Evolutionary conservation across 1,140 invertebrate genomes (phyloP).

Genomic region (Sycophila sp.): DNA sequence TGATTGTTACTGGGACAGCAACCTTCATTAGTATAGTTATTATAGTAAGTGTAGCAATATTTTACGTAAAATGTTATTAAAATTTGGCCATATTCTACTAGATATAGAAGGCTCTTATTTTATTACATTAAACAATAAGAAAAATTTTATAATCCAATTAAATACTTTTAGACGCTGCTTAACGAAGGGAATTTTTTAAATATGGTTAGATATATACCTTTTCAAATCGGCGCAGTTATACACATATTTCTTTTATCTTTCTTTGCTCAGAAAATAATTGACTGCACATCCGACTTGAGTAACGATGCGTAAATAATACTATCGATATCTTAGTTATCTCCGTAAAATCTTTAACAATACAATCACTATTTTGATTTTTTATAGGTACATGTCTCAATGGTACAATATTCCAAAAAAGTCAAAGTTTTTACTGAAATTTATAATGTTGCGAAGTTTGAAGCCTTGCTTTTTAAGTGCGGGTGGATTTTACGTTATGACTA

Average conservation of each 20-base stretch:
- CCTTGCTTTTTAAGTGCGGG: conserved; percentile 6
- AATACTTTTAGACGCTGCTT: too few relatives aligned
- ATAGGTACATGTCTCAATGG: conserved; percentile 6
- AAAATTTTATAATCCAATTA: too few relatives aligned
- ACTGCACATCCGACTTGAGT: neutral
- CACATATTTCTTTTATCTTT: neutral
- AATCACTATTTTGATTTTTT: neutral
- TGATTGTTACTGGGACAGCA: too few relatives aligned
- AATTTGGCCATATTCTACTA: too few relatives aligned
- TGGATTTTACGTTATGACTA: conserved; percentile 9
- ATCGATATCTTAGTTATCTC: too few relatives aligned
- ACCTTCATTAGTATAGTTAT: too few relatives aligned
- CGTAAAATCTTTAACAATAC: neutral
- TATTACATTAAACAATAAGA: too few relatives aligned
- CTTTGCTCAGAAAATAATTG: neutral
- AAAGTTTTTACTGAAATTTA: neutral
- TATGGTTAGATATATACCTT: neutral
- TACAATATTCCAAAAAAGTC: conserved; percentile 8
- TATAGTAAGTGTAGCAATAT: too few relatives aligned
- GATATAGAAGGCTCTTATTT: too few relatives aligned
- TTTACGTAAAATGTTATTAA: too few relatives aligned
- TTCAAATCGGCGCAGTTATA: neutral
- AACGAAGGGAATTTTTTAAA: neutral
- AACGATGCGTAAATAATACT: too few relatives aligned
- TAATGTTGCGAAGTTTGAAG: neutral